Evolutionary conservation across 2,113 vertebrate species (phyloP), one percentile per base, ranked within the genome.

Genomic region (Ictidomys tridecemlineatus): DNA sequence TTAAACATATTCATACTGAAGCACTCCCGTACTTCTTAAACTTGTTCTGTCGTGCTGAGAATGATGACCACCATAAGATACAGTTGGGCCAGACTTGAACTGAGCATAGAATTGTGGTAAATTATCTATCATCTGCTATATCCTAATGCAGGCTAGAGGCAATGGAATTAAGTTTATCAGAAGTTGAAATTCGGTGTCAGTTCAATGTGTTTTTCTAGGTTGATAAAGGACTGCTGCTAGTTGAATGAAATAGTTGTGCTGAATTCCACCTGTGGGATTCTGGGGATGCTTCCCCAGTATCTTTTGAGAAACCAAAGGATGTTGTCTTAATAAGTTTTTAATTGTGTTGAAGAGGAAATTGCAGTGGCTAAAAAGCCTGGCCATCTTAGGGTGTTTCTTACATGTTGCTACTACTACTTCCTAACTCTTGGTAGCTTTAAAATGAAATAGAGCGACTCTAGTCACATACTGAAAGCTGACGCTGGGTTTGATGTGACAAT

Each of bases 321-420:
- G 85, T 76, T 82, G 39, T 76, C 70, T 63, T 83, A 70, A 30
- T 24, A 80, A 42, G 11, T 73, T 92, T 93, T 83, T 89, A 65
- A 69, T 48, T 28, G 22, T 67, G 17, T 77, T 88, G 14, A 72
- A 61, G 76, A 87, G 89, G 65, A 93, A 74, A 79, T 34, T 14
- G 63, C 32, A 63, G 0, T 30, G 12, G 51, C 16, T 83, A 69
- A n/a, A 83, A 79, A 73, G 69, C 61, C 61, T 82, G 83, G 53
- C n/a, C 3, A 0, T 37, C 11, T 85, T 53, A 22, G 14, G 73
- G 78, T 63, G 18, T 61, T 78, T 61, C n/a, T 42, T n/a, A 1
- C 5, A 3, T 61, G 58, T 80, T 78, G 51, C 45, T 67, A 2
- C 51, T 56, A 10, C 12, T 56, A 14, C 22, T 79, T n/a, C 32